Conservation (phyloP, 2,797 vertebrate species). For the Staurois parvus region DNA sequence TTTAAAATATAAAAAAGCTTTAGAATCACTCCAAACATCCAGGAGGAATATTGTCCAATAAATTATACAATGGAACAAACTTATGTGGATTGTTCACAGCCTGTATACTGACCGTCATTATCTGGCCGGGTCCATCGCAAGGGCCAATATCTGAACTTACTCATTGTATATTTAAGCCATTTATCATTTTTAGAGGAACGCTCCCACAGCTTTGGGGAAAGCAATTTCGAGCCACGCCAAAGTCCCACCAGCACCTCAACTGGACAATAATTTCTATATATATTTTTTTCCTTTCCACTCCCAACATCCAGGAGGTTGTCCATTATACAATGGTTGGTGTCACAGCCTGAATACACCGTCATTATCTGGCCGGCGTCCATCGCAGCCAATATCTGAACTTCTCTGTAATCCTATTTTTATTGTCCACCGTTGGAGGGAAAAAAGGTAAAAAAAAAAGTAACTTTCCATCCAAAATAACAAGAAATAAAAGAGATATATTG, state of each 20-base stretch:
- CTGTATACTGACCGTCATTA: no score
- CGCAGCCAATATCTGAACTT: neutral
- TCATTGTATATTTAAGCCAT: no score
- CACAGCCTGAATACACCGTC: neutral
- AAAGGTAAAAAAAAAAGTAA: conserved; percentile 9
- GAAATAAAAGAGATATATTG: conserved; percentile 37
- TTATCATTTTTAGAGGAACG: neutral
- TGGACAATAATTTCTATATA: neutral
- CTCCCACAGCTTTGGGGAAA: no score
- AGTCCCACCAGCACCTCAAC: neutral
- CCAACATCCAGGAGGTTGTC: neutral
- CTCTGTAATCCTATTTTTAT: conserved; percentile 17
- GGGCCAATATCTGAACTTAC: no score
- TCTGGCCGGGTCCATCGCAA: no score
- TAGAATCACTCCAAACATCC: no score
- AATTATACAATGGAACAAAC: no score
- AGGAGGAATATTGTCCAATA: no score
- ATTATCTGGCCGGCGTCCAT: neutral
- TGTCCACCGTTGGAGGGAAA: neutral
- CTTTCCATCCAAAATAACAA: conserved; percentile 15
- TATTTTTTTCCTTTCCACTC: neutral
- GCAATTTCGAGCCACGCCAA: neutral
- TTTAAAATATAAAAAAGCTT: no score
- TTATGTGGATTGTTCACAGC: no score
- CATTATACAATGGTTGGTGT: neutral